Conservation (phyloP, 2,113 vertebrate genomes). For the Rynchops niger region DNA sequence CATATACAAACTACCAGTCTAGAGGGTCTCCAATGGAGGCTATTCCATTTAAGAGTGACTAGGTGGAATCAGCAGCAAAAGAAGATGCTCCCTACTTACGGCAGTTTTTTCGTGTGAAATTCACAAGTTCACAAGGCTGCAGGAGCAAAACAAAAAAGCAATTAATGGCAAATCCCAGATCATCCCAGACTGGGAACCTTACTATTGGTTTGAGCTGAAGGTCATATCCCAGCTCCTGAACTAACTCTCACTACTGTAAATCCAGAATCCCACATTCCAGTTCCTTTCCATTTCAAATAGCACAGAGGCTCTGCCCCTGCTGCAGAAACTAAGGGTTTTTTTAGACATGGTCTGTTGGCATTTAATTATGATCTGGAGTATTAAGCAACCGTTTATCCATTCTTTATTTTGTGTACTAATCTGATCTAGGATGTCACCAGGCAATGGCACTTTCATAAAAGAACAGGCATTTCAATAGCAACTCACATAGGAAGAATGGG, state of each 20-base stretch:
- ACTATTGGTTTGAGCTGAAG: neutral
- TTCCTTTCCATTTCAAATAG: neutral
- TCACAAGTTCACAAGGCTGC: conserved; percentile 86
- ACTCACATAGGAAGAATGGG: neutral
- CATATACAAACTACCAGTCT: neutral
- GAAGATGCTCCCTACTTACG: conserved; percentile 71
- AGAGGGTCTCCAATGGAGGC: neutral
- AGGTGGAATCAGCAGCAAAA: neutral
- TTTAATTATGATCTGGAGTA: neutral
- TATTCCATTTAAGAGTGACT: neutral
- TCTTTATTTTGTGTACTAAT: neutral
- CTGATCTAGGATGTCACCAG: neutral
- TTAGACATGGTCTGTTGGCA: neutral
- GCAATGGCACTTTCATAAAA: neutral
- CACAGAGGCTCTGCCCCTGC: neutral
- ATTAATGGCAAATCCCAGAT: neutral
- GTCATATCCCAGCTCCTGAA: neutral
- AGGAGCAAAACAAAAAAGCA: neutral
- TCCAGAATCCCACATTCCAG: neutral
- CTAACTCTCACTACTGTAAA: neutral
- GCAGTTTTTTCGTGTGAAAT: conserved; percentile 82
- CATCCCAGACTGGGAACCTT: neutral
- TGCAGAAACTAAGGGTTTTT: neutral
- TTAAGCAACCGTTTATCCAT: neutral
- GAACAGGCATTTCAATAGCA: neutral